Conservation (phyloP, 2,797 vertebrate species). For the Sebastes variabilis region DNA sequence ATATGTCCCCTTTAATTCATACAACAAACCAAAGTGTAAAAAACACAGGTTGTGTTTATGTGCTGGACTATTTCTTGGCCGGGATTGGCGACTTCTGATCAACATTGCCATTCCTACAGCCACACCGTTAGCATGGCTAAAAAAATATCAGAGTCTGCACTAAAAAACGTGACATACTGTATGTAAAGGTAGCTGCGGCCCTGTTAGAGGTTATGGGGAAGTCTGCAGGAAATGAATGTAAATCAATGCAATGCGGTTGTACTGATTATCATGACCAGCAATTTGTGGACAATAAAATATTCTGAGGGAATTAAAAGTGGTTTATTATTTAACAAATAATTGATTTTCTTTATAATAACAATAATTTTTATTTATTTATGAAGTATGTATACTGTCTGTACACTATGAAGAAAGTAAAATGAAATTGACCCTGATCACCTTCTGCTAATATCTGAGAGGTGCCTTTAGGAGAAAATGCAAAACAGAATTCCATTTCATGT, state of each 20-base stretch:
- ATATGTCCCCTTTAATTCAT: neutral
- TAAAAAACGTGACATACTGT: neutral
- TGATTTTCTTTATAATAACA: neutral
- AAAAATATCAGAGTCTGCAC: neutral
- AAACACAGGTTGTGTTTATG: neutral
- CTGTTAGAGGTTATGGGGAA: neutral
- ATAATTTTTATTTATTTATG: neutral
- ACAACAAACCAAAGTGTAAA: no score
- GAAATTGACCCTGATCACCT: slow-evolving; percentile 19
- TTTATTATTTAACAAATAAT: neutral
- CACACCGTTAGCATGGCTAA: no score
- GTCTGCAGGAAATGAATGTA: neutral
- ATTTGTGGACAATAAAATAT: neutral
- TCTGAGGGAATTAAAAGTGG: neutral
- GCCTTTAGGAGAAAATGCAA: slow-evolving; percentile 27
- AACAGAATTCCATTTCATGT: slow-evolving; percentile 63
- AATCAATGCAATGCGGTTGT: neutral
- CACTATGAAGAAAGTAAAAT: neutral
- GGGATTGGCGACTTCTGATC: neutral
- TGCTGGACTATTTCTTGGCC: neutral
- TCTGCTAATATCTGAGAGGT: neutral
- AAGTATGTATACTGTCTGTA: neutral
- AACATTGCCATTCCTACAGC: no score
- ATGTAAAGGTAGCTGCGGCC: no score
- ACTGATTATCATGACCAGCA: neutral